Conservation (phyloP, 30 jellyfish, hydroid and myxozoan species). For the Sanderia malayensis region DNA sequence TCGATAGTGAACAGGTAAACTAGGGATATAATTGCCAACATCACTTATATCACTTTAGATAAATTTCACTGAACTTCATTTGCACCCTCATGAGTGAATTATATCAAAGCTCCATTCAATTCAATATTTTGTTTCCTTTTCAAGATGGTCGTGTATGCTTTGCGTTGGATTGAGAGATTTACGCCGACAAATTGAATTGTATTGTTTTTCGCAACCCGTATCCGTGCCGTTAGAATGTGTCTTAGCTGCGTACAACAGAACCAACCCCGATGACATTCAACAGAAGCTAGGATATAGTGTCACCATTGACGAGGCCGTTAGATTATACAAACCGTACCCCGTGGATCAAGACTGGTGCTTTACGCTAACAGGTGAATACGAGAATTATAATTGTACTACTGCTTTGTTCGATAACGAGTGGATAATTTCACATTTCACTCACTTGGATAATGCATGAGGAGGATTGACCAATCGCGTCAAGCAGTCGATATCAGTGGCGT, state of each 20-base stretch:
- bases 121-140: not conserved
- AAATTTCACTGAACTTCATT: too few relatives aligned
- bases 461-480: too few relatives aligned
- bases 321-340: conserved; percentile 56
- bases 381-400: too few relatives aligned
- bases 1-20: too few relatives aligned
- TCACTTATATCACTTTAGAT: too few relatives aligned
- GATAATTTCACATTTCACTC: too few relatives aligned
- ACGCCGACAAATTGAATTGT: conserved; percentile 28
- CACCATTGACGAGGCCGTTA: conserved; percentile 66
- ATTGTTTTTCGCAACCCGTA: conserved; percentile 79
- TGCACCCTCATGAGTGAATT: too few relatives aligned
- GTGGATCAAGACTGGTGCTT: conserved; percentile 84
- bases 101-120: too few relatives aligned
- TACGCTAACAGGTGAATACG: conserved; percentile 66
- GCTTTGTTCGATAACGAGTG: too few relatives aligned
- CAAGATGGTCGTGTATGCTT: conserved; percentile 82
- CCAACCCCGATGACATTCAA: conserved; percentile 29
- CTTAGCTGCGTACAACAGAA: conserved; percentile 51
- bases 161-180: conserved; percentile 61
- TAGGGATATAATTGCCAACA: too few relatives aligned
- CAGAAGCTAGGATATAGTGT: conserved; percentile 43
- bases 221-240: conserved; percentile 67
- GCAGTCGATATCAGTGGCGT: too few relatives aligned
- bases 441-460: too few relatives aligned